Conservation (phyloP, 1,140 invertebrate species). For the Psilanteris sp. region DNA sequence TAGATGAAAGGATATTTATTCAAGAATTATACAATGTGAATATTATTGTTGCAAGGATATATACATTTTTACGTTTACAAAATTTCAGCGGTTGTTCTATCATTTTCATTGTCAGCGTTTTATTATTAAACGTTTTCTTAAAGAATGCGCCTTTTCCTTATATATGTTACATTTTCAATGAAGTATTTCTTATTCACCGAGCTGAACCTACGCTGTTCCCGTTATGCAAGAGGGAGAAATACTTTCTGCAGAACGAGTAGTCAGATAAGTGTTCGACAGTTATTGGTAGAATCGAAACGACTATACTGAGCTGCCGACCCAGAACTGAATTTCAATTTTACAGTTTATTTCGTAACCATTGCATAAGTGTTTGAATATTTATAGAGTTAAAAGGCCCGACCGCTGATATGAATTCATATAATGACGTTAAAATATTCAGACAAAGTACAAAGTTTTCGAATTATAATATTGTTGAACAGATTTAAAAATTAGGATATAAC, state of each 20-base stretch:
- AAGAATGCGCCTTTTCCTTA: slow-evolving; percentile 42
- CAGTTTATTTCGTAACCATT: slow-evolving; percentile 54
- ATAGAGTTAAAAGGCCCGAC: too few species aligned
- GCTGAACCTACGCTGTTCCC: slow-evolving; percentile 12
- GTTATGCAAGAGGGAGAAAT: slow-evolving; percentile 55
- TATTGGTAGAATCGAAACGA: slow-evolving; percentile 58
- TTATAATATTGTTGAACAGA: too few species aligned
- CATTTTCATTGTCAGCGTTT: too few species aligned
- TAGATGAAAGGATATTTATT: too few species aligned
- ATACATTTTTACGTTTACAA: too few species aligned
- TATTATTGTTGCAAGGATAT: too few species aligned
- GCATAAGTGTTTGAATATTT: slow-evolving; percentile 50
- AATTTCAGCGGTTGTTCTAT: too few species aligned
- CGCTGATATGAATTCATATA: slow-evolving; percentile 7
- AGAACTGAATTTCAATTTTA: slow-evolving; percentile 59
- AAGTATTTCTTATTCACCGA: slow-evolving; percentile 52
- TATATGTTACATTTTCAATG: slow-evolving; percentile 47
- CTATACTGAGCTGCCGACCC: slow-evolving; percentile 25
- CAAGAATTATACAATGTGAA: too few species aligned
- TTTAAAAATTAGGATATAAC: too few species aligned
- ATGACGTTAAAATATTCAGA: too few species aligned
- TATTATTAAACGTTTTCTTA: slow-evolving; percentile 30
- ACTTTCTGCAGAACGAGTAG: slow-evolving; percentile 49
- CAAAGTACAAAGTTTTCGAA: too few species aligned
- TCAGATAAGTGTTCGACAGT: slow-evolving; percentile 62